A percentile compares a stretch with the other conserved stretches of the same genome.
phyloP scores from a whole-genome alignment of 2,113 vertebrate genomes.

The Corythoichthys haematopterus region DNA sequence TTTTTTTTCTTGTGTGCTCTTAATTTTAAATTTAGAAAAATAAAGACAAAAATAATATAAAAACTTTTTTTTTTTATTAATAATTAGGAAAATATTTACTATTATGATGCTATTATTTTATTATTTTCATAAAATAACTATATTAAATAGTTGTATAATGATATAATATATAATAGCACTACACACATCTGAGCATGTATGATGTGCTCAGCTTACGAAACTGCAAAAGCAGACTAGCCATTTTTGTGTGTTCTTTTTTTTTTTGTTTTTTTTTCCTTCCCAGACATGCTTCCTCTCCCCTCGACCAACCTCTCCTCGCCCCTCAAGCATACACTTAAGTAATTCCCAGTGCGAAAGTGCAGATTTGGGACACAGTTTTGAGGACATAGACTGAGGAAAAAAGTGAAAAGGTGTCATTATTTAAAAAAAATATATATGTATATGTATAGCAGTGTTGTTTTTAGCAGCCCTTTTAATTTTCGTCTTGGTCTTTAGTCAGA shows the following conservation, averaged over 20 bases:
- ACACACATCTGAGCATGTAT: not conserved
- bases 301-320: conserved; percentile 65
- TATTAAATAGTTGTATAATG: too few relatives aligned
- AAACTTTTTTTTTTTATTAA: too few relatives aligned
- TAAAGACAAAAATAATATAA: too few relatives aligned
- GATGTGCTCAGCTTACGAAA: not conserved
- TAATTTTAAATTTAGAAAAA: too few relatives aligned
- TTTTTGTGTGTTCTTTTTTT: not conserved
- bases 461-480: too few relatives aligned
- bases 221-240: not conserved
- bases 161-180: not conserved
- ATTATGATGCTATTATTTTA: too few relatives aligned
- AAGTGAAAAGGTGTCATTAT: conserved; percentile 33
- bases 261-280: not conserved
- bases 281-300: not conserved
- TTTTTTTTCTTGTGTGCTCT: too few relatives aligned
- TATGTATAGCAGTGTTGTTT: too few relatives aligned
- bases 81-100: too few relatives aligned
- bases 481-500: too few relatives aligned
- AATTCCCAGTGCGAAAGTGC: conserved; percentile 55
- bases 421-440: not conserved
- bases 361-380: conserved; percentile 13
- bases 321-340: conserved; percentile 61
- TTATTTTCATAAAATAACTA: too few relatives aligned
- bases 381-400: conserved; percentile 2